Base-by-base conservation (phyloP, 2,113 vertebrate species). In the Cinclus cinclus region DNA sequence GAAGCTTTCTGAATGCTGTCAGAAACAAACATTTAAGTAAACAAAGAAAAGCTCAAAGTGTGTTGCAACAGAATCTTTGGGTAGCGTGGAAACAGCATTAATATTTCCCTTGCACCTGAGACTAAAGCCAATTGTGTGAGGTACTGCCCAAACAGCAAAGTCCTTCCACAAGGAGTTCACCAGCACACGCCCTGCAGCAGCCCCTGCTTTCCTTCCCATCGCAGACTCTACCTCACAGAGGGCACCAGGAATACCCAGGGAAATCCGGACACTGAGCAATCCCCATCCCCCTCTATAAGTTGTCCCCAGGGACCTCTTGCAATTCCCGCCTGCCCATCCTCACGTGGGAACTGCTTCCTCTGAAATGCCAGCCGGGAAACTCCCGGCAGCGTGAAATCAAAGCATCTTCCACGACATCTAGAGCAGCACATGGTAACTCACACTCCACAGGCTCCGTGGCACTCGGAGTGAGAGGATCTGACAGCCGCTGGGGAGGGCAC, bases 311-410 rank as follows among this genome's bases (percentile, higher is more conserved):
- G 50, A 18, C 50, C 24, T 52, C 67, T 69, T 23, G 14, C 23
- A 0, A 46, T 53, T 79, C 24, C 82, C 85, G 78, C 89, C 89
- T 73, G 81, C 84, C 91, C 56, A 24, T 41, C 55, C 67, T 83
- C 89, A 80, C 1, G 1, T n/a, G 75, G 78, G 67, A 85, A 7
- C 2, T 0, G 49, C 74, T 75, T 55, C 78, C 93, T 67, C 90
- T 47, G 75, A 91, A 89, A 87, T 27, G 56, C 84, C 93, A 80
- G 71, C 90, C 77, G 94, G 93, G 89, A 94, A 94, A 87, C 71
- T 85, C 91, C 75, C 1, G 0, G 6, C 62, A 58, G 74, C 64
- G 6, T 0, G n/a, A 49, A 85, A 91, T 10, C 16, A 0, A 79
- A 96, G 81, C 70, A 15, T 89, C 94, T 85, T 91, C 84, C 74